Evolutionary conservation across 2,113 vertebrate species (phyloP).

Genomic region (Rynchops niger): DNA sequence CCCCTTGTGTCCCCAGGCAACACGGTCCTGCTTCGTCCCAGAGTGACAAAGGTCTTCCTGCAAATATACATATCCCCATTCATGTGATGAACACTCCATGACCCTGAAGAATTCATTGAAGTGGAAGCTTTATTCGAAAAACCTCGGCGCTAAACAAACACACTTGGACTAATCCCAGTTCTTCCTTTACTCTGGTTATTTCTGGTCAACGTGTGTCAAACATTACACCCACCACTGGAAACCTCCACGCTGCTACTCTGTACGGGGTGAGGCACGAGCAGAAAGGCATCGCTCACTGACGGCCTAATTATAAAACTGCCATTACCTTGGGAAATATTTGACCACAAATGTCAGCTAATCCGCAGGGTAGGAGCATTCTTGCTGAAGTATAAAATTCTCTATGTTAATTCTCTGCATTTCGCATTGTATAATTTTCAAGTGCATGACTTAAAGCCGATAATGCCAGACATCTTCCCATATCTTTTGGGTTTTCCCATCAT

Average conservation of each 20-base stretch:
- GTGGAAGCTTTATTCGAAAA: background rate
- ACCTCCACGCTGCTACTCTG: background rate
- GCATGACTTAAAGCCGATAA: background rate
- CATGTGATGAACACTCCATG: background rate
- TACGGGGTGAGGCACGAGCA: background rate
- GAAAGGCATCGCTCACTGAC: background rate
- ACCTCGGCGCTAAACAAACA: background rate
- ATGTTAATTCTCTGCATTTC: background rate
- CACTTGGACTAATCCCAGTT: background rate
- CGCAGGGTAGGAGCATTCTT: background rate
- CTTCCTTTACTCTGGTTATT: background rate
- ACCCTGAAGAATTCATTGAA: background rate
- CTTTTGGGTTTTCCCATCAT: background rate
- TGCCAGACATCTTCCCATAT: background rate
- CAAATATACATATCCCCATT: background rate
- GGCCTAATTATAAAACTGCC: slow-evolving; percentile 16
- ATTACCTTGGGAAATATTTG: background rate
- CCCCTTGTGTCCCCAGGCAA: background rate
- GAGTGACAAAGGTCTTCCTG: background rate
- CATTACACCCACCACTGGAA: background rate
- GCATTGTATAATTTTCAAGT: background rate
- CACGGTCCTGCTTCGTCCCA: background rate
- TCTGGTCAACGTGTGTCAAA: background rate
- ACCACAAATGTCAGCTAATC: background rate
- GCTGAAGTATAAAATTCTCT: background rate